Percentiles rank a stretch among this genome's conserved stretches.
Evolutionary conservation across 2,113 vertebrate species (phyloP).

Genomic region (Notechis scutatus): DNA sequence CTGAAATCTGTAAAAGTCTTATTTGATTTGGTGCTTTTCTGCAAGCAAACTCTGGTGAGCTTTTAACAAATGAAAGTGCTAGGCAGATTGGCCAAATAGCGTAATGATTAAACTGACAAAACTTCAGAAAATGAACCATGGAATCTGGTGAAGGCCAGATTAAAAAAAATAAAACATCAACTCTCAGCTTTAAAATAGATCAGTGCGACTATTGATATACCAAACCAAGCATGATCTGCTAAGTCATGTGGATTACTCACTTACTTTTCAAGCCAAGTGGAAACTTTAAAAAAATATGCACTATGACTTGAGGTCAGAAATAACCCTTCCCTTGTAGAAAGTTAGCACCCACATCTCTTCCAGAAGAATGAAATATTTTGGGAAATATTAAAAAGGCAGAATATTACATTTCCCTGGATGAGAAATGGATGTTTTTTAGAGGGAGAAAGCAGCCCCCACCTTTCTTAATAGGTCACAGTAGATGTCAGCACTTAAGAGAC

Average conservation of each 20-base stretch:
- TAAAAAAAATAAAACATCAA: background rate
- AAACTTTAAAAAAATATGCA: background rate
- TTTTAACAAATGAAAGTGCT: background rate
- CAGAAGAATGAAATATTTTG: too few species aligned
- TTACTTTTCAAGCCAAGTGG: background rate
- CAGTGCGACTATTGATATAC: background rate
- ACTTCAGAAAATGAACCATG: background rate
- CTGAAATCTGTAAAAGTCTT: slow-evolving; percentile 28
- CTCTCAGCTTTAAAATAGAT: background rate
- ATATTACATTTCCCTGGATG: too few species aligned
- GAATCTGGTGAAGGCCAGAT: background rate
- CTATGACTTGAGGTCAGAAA: background rate
- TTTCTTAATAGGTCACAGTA: too few species aligned
- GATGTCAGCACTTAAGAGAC: too few species aligned
- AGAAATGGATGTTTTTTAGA: too few species aligned
- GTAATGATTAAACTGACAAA: background rate
- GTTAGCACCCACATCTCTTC: too few species aligned
- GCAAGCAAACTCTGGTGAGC: background rate
- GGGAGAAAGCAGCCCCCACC: too few species aligned
- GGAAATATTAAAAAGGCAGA: too few species aligned
- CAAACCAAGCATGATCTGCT: background rate
- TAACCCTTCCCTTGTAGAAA: background rate
- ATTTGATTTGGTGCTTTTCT: slow-evolving; percentile 4
- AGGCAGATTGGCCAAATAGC: background rate
- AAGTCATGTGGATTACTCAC: background rate